Evolutionary conservation across 2,797 vertebrate genomes (phyloP), one percentile per base, ranked within the genome.

Genomic region (Taenioides sp.): DNA sequence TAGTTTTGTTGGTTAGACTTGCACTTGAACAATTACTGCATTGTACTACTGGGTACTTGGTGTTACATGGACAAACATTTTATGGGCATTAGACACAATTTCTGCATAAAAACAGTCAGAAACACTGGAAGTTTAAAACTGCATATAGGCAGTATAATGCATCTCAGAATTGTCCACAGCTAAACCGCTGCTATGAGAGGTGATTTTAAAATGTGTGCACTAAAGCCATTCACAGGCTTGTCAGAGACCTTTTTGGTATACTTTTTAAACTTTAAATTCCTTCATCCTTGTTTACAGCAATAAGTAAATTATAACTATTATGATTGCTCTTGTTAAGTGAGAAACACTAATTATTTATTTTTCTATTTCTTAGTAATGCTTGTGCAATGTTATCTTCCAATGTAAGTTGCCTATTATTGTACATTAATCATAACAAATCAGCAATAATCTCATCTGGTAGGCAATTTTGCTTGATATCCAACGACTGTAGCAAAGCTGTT

Each of bases 301-400:
- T 71, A 79, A 31, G 7, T 10, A 34, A 34, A 9, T 61, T 61
- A 27, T 40, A 43, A 12, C 37, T 63, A 12, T 31, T n/a, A 20
- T 34, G 79, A 82, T 89, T 84, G 82, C 84, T 65, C 70, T n/a
- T 77, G 80, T 86, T 81, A 79, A 80, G 74, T 75, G 79, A 63
- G 47, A 73, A 89, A 93, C 90, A 92, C 89, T 92, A 92, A 88
- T 90, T 72, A 76, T 78, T 88, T 91, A 90, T 92, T 89, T 68
- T 84, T 70, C 88, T 85, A 78, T 77, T 61, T 57, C 49, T 67
- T 55, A 7, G 50, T 16, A 31, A 31, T 49, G 80, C 73, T 77
- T 77, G 73, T 75, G 9, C 34, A 34, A 7, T 34, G 67, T 67
- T 65, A 18, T 43, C 60, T 65, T 65, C 14, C 43, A 62, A 61